phyloP scores from a whole-genome alignment of 1,140 invertebrate genomes.

The Leguminivora glycinivorella region DNA sequence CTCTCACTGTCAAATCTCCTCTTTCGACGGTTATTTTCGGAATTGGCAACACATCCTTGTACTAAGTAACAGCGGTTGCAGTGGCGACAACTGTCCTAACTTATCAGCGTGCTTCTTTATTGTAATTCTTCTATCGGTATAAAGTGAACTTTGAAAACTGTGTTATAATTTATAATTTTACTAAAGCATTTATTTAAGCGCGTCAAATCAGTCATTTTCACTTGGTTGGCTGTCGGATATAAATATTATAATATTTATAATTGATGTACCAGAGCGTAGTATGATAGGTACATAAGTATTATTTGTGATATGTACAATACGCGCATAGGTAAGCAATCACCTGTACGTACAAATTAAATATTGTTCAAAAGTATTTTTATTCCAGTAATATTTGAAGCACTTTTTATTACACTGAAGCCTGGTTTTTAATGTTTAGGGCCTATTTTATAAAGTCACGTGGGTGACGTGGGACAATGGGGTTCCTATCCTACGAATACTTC shows the following conservation, averaged over 20 bases:
- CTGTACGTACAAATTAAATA: background rate
- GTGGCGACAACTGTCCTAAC: no score
- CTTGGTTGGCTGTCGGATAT: background rate
- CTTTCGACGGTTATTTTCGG: no score
- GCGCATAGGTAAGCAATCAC: background rate
- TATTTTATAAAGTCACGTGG: no score
- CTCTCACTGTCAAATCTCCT: no score
- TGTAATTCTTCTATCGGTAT: background rate
- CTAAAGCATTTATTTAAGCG: background rate
- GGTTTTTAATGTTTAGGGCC: no score
- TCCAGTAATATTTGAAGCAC: background rate
- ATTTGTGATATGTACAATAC: constrained; percentile 5
- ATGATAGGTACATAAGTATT: background rate
- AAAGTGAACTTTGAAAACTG: background rate
- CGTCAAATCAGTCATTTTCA: background rate
- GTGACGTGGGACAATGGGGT: no score
- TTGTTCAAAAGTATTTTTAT: background rate
- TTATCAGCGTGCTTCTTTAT: no score
- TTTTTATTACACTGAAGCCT: background rate
- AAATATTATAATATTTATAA: background rate
- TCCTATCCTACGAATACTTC: no score
- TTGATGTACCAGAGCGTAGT: background rate
- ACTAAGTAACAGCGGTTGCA: no score
- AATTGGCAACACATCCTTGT: no score
- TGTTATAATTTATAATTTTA: background rate